Conservation (phyloP, 2,113 vertebrate genomes). For the Lucifuga dentata region DNA sequence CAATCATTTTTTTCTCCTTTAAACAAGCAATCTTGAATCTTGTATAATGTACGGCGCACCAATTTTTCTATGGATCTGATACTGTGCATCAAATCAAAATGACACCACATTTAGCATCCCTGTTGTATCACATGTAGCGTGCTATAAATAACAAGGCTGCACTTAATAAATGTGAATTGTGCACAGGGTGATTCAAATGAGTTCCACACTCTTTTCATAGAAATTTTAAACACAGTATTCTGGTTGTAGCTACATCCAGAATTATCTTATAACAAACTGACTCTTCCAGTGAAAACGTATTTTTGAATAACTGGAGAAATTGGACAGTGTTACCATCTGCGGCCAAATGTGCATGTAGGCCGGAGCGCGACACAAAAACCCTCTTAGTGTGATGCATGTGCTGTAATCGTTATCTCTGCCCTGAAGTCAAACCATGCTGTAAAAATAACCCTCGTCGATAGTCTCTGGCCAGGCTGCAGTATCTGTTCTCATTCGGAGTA, state of each 20-base stretch:
- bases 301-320: background rate
- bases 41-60: no score
- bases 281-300: background rate
- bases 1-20: no score
- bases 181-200: no score
- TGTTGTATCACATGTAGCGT: no score
- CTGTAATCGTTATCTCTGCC: slow-evolving; percentile 49
- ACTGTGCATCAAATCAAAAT: no score
- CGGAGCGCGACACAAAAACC: slow-evolving; percentile 36
- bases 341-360: background rate
- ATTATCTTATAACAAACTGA: background rate
- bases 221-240: slow-evolving; percentile 2
- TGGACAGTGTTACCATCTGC: background rate
- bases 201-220: background rate
- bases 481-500: slow-evolving; percentile 55
- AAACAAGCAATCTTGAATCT: no score
- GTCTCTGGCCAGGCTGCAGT: slow-evolving; percentile 33
- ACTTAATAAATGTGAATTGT: no score
- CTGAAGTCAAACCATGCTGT: slow-evolving; percentile 40
- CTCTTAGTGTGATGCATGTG: slow-evolving; percentile 46
- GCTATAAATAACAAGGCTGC: no score
- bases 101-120: no score
- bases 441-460: slow-evolving; percentile 61
- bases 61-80: no score
- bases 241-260: background rate